Percentiles rank a stretch among this genome's conserved stretches.
phyloP scores from a whole-genome alignment of 92 coral and sea anemone genomes.

The Porites cylindrica region DNA sequence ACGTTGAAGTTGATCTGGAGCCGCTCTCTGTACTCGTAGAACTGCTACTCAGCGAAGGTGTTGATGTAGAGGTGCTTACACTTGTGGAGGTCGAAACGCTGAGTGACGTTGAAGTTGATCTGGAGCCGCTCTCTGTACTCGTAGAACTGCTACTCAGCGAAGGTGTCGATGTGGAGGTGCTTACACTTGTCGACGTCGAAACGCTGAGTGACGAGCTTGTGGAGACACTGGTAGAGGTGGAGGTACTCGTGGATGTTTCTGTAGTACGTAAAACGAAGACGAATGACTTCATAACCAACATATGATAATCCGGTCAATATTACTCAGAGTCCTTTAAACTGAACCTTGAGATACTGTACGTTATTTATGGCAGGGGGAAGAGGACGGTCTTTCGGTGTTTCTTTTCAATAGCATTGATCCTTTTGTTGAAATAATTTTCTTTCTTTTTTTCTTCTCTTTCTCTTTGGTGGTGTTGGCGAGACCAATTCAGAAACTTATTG shows the following conservation, averaged over 20 bases:
- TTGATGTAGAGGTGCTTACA: too few relatives aligned
- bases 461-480: too few relatives aligned
- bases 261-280: not conserved
- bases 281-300: not conserved
- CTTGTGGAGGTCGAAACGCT: too few relatives aligned
- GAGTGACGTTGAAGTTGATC: not conserved
- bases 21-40: too few relatives aligned
- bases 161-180: not conserved
- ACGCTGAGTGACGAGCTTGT: slow-evolving; percentile 9
- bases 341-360: not conserved
- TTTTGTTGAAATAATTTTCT: too few relatives aligned
- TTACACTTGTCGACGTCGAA: not conserved
- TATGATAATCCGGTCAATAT: not conserved
- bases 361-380: too few relatives aligned
- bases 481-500: too few relatives aligned
- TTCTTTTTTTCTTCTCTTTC: too few relatives aligned
- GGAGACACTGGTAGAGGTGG: not conserved
- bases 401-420: too few relatives aligned
- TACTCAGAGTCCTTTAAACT: too few relatives aligned
- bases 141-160: not conserved
- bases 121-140: not conserved
- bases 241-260: not conserved
- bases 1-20: not conserved
- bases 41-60: too few relatives aligned
- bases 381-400: too few relatives aligned